Evolutionary conservation across 2,797 vertebrate genomes (phyloP).

Genomic region (Pempheris klunzingeri): DNA sequence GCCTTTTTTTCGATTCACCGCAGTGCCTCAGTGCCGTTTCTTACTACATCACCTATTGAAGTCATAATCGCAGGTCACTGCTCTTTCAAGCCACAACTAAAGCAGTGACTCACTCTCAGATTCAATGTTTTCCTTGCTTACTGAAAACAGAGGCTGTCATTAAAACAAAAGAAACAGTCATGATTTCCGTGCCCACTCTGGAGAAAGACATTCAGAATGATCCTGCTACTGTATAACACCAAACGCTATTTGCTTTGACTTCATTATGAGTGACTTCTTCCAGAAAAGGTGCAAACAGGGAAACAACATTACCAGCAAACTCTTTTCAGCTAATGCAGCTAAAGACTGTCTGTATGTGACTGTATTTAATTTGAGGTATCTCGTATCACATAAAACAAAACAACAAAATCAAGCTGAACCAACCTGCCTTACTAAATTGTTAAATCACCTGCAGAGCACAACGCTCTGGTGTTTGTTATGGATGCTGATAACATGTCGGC

Average conservation of each 20-base stretch:
- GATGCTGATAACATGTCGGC: slow-evolving; percentile 31
- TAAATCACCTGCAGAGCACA: slow-evolving; percentile 7
- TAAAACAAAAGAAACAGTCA: slow-evolving; percentile 7
- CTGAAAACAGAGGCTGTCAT: slow-evolving; percentile 35
- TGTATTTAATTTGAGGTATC: slow-evolving; percentile 19
- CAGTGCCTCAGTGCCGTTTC: background rate
- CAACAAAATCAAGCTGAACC: background rate
- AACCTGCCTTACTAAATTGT: background rate
- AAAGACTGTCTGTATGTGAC: slow-evolving; percentile 11
- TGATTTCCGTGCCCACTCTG: slow-evolving; percentile 9
- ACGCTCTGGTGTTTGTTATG: slow-evolving; percentile 7
- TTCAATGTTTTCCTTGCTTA: slow-evolving; percentile 18
- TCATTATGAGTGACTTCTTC: slow-evolving; percentile 56
- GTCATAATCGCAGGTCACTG: slow-evolving; percentile 20
- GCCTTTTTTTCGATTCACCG: slow-evolving; percentile 7
- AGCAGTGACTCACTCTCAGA: slow-evolving; percentile 15
- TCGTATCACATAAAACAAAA: slow-evolving; percentile 13
- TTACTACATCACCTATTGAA: slow-evolving; percentile 14
- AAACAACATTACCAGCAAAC: slow-evolving; percentile 51
- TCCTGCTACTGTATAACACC: slow-evolving; percentile 26
- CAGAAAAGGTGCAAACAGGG: slow-evolving; percentile 54
- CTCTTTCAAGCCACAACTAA: slow-evolving; percentile 20
- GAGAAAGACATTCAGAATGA: slow-evolving; percentile 40
- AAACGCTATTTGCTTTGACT: slow-evolving; percentile 45
- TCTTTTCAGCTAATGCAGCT: slow-evolving; percentile 30